Base-by-base conservation (phyloP, 2,888 invertebrate species). In the Suillia variegata region DNA sequence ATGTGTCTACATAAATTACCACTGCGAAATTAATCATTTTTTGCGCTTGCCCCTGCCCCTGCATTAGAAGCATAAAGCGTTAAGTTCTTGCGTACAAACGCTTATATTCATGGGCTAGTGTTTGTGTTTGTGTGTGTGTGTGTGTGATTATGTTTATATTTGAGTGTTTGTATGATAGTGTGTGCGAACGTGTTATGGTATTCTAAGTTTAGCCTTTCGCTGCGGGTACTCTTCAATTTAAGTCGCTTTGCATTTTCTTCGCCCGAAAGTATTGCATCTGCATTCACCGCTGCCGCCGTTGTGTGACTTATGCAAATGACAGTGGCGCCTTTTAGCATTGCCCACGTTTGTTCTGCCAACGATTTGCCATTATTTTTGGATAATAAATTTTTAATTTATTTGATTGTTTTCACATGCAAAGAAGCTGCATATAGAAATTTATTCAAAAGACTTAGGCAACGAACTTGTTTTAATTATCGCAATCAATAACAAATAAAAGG, bases 1-100 rank as follows among this genome's bases (percentile, higher is more conserved):
- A 75, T 76, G 76, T 75, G 76, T 71, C 75, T 75, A 75, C 76
- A 74, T 74, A 74, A 76, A 77, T 74, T 77, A 77, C 73, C 73
- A 66, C 62, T 67, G 70, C 70, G 75, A 75, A 74, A 74, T 74
- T 74, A 76, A 77, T 74, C 77, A 74, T 77, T 76, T 77, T 71
- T 74, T 70, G 65, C n/a, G 4, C 6, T 13, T 45, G 17, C 45
- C 5, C 20, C 6, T 38, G 15, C 4, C 31, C 31, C n/a, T 38
- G 45, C n/a, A n/a, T 45, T 17, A 17, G 20, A 20, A 54, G 45
- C 54, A 18, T 51, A 24, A 56, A 51, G 42, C 56, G 45, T 22
- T 49, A 38, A 56, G 34, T 49, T 56, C 18, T 26, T n/a, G 18
- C 17, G 3, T n/a, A n/a, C n/a, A n/a, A n/a, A n/a, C n/a, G n/a